Base-by-base conservation (phyloP, 2,888 invertebrate species). In the Gonocerus acuteangulatus region DNA sequence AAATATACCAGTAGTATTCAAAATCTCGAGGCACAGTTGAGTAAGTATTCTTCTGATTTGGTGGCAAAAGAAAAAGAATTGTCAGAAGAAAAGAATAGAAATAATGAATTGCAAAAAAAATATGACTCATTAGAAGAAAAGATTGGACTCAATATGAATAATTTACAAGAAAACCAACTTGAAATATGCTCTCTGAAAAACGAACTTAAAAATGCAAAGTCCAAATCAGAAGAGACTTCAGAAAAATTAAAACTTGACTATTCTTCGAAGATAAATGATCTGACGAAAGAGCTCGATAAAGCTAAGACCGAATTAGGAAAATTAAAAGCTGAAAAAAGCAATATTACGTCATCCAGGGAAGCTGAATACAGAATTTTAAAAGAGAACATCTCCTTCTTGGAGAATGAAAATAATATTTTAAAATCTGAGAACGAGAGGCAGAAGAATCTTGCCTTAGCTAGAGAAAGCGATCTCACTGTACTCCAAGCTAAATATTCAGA, bases 21-120 rank as follows among this genome's bases (percentile, higher is more conserved):
- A 72, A 73, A 67, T 67, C 67, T 27, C 63, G 60, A 64, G 72
- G 74, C 62, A 69, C 71, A 62, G 51, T 45, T 73, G 4, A 70
- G 70, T 9, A 70, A 72, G 42, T 68, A 69, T 34, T 70, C 4
- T 27, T 27, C 27, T 27, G 27, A 27, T 27, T 27, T 27, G 9
- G 9, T 6, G 4, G 4, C 4, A 9, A 27, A 27, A 9, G 27
- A 27, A 27, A 39, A 39, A 39, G 39, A 39, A n/a, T 13, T 39
- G 7, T 39, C 15, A 4, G 39, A 39, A 11, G 39, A 13, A 15
- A 9, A 4, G n/a, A 4, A 3, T n/a, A 39, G n/a, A 39, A 4
- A 4, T 3, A n/a, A 4, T n/a, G n/a, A 39, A 9, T 13, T 39
- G 4, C 9, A 39, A 39, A 39, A 13, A 39, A 15, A 39, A 2